These are phyloP conservation scores for Cryptomyrus ogoouensis DNA, from an alignment of 2,113 vertebrate species.

Conservation along the genomic window DNA sequence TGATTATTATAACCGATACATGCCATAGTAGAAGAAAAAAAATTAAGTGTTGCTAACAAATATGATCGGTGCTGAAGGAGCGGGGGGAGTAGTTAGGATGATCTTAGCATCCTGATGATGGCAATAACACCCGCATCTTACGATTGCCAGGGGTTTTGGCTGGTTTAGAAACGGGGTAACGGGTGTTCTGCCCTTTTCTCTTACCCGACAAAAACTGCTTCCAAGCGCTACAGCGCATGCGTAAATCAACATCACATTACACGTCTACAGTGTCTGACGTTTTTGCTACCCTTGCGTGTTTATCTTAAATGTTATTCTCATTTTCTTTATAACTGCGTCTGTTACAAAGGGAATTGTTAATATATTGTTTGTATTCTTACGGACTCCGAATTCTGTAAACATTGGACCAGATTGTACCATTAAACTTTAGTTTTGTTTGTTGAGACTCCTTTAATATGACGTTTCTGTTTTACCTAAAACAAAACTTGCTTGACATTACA, in stretches of 20 bases:
- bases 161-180: not conserved
- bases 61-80: not conserved
- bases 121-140: not conserved
- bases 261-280: not conserved
- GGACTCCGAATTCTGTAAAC: not conserved
- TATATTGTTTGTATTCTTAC: not conserved
- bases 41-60: not conserved
- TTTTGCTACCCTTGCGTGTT: not conserved
- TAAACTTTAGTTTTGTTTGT: not conserved
- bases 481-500: no score
- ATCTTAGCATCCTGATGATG: not conserved
- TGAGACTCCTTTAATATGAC: not conserved
- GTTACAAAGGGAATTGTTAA: not conserved
- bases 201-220: not conserved
- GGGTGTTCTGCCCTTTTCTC: not conserved
- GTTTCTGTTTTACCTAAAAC: not conserved
- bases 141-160: not conserved
- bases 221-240: not conserved
- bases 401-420: not conserved
- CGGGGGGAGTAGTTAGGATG: not conserved
- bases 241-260: not conserved
- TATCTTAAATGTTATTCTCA: not conserved
- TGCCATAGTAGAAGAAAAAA: not conserved
- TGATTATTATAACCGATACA: not conserved
- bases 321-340: not conserved